Conservation (phyloP, 2,113 vertebrate genomes). For the Elgaria multicarinata region DNA sequence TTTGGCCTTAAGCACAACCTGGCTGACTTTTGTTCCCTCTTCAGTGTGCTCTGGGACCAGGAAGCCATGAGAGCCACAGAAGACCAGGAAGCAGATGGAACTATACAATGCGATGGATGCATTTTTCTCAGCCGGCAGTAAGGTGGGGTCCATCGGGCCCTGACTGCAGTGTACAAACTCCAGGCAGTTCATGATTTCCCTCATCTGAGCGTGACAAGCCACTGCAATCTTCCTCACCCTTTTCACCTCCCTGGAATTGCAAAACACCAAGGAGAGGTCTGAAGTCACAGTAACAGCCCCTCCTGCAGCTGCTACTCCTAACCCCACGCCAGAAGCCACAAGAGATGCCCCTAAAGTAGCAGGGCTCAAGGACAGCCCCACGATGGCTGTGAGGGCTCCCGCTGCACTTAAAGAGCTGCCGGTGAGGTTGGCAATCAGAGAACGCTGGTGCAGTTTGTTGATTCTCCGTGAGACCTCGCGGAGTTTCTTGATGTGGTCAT, state of each 20-base stretch:
- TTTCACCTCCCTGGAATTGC: constrained; percentile 73
- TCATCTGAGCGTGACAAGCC: constrained; percentile 79
- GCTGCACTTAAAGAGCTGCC: constrained; percentile 74
- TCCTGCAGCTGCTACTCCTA: constrained; percentile 77
- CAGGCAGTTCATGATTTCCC: constrained; percentile 77
- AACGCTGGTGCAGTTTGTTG: constrained; percentile 67
- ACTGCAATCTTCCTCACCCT: constrained; percentile 77
- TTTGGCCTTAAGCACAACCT: constrained; percentile 78
- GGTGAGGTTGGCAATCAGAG: constrained; percentile 64
- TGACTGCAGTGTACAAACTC: constrained; percentile 73
- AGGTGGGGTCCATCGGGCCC: constrained; percentile 62
- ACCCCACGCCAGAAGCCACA: constrained; percentile 75
- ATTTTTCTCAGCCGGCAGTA: constrained; percentile 73
- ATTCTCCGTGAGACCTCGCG: constrained; percentile 70
- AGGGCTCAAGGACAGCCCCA: constrained; percentile 79
- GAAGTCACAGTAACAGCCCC: constrained; percentile 75
- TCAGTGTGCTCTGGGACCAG: constrained; percentile 74
- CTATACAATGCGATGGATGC: constrained; percentile 76
- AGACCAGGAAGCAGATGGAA: constrained; percentile 75
- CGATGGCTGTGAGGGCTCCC: constrained; percentile 73
- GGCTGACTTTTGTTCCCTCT: constrained; percentile 77
- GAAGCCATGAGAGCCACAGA: constrained; percentile 74
- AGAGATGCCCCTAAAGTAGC: constrained; percentile 77
- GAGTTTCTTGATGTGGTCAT: constrained; percentile 71
- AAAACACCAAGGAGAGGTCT: constrained; percentile 70